Conservation (phyloP, 2,888 invertebrate species). For the Scrobipalpa atriplicella region DNA sequence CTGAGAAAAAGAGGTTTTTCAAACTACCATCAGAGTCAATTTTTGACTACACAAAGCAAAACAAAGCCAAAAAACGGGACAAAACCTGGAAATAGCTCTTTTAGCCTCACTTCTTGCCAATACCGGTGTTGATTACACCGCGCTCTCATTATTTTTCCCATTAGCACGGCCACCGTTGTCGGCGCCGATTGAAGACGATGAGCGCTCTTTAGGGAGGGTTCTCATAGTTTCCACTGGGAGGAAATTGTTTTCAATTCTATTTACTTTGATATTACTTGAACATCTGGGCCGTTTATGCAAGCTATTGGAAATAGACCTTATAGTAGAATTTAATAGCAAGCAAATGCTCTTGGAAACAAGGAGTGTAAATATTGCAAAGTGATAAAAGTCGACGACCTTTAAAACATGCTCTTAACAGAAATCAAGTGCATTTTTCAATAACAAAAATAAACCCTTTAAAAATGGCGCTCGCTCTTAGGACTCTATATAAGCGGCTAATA, state of each 20-base stretch:
- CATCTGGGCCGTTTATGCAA: too few relatives aligned
- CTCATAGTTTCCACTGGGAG: neutral
- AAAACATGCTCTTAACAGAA: too few relatives aligned
- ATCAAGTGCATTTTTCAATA: too few relatives aligned
- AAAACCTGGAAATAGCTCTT: slow-evolving; percentile 5
- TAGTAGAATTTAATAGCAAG: too few relatives aligned
- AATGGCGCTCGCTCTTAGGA: too few relatives aligned
- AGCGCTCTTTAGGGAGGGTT: slow-evolving; percentile 1
- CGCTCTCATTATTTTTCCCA: slow-evolving; percentile 78
- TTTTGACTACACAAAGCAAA: neutral
- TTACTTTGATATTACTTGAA: neutral
- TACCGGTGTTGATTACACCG: slow-evolving; percentile 64
- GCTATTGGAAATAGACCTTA: too few relatives aligned
- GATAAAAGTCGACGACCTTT: too few relatives aligned
- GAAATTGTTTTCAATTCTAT: neutral
- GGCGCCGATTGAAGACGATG: slow-evolving; percentile 67
- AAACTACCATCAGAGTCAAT: neutral
- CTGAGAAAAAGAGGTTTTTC: too few relatives aligned
- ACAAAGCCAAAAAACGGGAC: neutral
- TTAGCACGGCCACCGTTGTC: slow-evolving; percentile 65
- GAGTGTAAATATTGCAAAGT: too few relatives aligned
- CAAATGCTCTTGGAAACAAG: too few relatives aligned
- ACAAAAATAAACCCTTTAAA: too few relatives aligned
- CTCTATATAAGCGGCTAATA: too few relatives aligned
- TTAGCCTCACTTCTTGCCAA: slow-evolving; percentile 3